Evolutionary conservation across 2,888 invertebrate genomes (phyloP).

Genomic region (Spialia ferax): DNA sequence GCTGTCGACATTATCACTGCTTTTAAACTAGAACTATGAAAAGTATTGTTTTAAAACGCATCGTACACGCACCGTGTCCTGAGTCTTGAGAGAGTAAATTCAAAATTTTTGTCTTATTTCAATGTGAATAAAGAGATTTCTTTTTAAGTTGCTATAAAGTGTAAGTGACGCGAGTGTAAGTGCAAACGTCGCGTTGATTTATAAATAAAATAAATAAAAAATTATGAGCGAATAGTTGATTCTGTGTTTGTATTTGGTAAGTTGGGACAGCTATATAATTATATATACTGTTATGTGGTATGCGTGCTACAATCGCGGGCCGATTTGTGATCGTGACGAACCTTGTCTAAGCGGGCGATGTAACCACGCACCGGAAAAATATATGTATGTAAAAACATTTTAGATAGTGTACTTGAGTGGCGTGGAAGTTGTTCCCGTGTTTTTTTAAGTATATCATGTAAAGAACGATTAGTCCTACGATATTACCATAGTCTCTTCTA

Average conservation of each 20-base stretch:
- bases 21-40: background rate
- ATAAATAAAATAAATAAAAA: slow-evolving; percentile 4
- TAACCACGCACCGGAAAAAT: background rate
- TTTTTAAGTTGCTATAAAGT: slow-evolving; percentile 36
- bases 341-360: slow-evolving; percentile 22
- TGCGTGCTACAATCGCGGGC: slow-evolving; percentile 65
- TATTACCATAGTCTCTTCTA: background rate
- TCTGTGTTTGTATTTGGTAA: slow-evolving; percentile 80
- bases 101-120: slow-evolving; percentile 27
- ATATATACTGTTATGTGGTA: slow-evolving; percentile 65
- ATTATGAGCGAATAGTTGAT: slow-evolving; percentile 70
- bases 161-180: slow-evolving; percentile 49
- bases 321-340: slow-evolving; percentile 53
- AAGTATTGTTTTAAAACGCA: background rate
- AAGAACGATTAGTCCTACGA: background rate
- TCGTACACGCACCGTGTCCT: background rate
- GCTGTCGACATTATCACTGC: slow-evolving; percentile 10
- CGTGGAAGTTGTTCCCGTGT: background rate
- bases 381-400: slow-evolving; percentile 7
- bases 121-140: slow-evolving; percentile 37
- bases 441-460: background rate
- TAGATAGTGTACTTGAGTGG: slow-evolving; percentile 12
- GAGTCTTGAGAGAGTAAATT: slow-evolving; percentile 5
- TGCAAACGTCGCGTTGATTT: slow-evolving; percentile 53
- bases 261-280: slow-evolving; percentile 75